phyloP scores from a whole-genome alignment of 2,888 invertebrate species.

The Laothoe populi region DNA sequence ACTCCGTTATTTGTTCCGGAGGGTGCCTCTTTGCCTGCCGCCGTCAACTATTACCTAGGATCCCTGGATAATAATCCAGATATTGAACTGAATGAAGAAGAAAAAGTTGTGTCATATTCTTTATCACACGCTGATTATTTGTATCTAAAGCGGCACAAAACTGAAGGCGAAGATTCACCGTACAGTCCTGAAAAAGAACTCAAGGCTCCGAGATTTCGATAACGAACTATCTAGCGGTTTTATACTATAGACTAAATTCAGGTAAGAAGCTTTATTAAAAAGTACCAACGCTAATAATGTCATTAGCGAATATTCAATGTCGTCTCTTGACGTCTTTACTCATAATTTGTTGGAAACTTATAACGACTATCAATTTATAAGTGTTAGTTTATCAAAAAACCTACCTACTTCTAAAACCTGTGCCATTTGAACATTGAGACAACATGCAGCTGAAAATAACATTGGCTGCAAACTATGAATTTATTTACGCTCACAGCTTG shows the following conservation, averaged over 20 bases:
- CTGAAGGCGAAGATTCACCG: slow-evolving; percentile 34
- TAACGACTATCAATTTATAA: too few species aligned
- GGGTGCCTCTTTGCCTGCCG: background rate
- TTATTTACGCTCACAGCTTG: too few species aligned
- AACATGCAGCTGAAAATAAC: too few species aligned
- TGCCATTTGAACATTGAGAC: too few species aligned
- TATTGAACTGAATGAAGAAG: slow-evolving; percentile 27
- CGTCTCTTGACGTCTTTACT: too few species aligned
- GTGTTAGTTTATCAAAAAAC: too few species aligned
- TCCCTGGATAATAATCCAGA: slow-evolving; percentile 2
- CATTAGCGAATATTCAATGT: too few species aligned
- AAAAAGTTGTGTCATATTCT: slow-evolving; percentile 45
- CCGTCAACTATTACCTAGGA: background rate
- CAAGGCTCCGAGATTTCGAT: background rate
- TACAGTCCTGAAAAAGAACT: slow-evolving; percentile 31
- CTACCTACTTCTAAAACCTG: too few species aligned
- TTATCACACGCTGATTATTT: slow-evolving; percentile 46
- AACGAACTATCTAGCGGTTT: background rate
- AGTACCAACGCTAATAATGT: background rate
- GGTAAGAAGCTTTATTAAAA: background rate
- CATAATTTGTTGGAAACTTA: too few species aligned
- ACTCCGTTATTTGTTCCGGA: background rate
- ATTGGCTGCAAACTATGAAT: too few species aligned
- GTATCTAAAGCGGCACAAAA: slow-evolving; percentile 45
- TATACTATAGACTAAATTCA: background rate